Evolutionary conservation across 2,113 vertebrate genomes (phyloP), one percentile per base, ranked within the genome.

Genomic region (Ginglymostoma cirratum): DNA sequence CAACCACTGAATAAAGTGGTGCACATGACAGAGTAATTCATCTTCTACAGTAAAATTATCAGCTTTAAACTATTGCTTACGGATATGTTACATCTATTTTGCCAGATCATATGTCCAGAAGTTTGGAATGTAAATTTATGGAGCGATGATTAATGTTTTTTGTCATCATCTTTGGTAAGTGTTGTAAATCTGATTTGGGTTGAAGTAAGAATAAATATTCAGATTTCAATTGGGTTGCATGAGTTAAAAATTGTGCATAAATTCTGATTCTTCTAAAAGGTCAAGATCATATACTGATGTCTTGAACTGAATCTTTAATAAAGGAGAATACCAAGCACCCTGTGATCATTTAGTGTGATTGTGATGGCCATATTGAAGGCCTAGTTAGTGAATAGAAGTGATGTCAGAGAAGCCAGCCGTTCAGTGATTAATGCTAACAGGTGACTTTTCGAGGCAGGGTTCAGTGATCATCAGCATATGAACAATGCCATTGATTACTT

Each of bases 1-100:
- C 97, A 98, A 98, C 98, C 98, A 98, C 98, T 98, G 98, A 98
- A 98, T 99, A 98, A 98, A 98, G 98, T 98, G 98, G 98, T 98
- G 98, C 97, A 97, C 96, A 96, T 98, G 98, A 98, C 98, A 98
- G 98, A 97, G 98, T 98, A 98, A 98, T 98, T 98, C 97, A 98
- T 98, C 98, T 98, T 97, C 97, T 98, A 97, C 98, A 98, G 98
- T 97, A 97, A 98, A 98, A 98, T 97, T 98, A 98, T 98, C 98
- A 98, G 97, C 98, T 98, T 98, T 98, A 98, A 98, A 98, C 96
- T 98, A 98, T 98, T 98, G 98, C 98, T 98, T 98, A 97, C 98
- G 97, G 97, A 98, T 98, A 98, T 98, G 98, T 97, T 96, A 97
- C 95, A 98, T 98, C 98, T 98, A 98, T 98, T 98, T 98, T 98